phyloP scores from a whole-genome alignment of 2,113 vertebrate genomes.

The Globicephala melas region DNA sequence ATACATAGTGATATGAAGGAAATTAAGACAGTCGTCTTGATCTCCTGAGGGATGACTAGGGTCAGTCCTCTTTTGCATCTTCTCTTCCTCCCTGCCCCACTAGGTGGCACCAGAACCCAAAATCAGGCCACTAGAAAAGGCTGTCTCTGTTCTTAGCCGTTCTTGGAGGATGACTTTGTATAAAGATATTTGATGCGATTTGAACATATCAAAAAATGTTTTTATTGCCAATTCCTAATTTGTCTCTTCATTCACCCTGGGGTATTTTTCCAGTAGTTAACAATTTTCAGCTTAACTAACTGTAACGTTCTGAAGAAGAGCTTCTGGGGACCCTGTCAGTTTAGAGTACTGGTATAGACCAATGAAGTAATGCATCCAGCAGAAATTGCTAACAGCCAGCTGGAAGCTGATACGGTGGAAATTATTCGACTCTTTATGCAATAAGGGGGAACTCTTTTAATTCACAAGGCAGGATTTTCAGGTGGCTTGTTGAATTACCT shows the following conservation, averaged over 20 bases:
- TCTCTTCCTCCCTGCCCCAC: constrained; percentile 27
- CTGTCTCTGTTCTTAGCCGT: not conserved
- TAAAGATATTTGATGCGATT: not conserved
- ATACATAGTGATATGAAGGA: not conserved
- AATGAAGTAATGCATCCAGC: not conserved
- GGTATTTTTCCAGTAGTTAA: not conserved
- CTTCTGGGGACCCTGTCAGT: not conserved
- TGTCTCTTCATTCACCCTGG: not conserved
- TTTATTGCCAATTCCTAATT: not conserved
- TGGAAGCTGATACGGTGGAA: constrained; percentile 26
- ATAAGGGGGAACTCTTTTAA: not conserved
- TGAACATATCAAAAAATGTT: not conserved
- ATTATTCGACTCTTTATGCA: not conserved
- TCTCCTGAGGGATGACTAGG: not conserved
- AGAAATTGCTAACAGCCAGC: not conserved
- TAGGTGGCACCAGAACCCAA: constrained; percentile 71
- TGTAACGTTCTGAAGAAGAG: not conserved
- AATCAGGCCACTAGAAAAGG: constrained; percentile 13
- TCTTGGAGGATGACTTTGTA: not conserved
- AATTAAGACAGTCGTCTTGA: not conserved
- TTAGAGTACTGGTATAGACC: not conserved
- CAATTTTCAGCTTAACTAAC: constrained; percentile 28
- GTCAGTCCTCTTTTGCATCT: not conserved
- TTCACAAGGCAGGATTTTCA: constrained; percentile 26
- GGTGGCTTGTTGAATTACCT: constrained; percentile 30